These are phyloP conservation scores for Aquatica leii DNA, from an alignment of 2,888 invertebrate genomes.

Conservation along the genomic window DNA sequence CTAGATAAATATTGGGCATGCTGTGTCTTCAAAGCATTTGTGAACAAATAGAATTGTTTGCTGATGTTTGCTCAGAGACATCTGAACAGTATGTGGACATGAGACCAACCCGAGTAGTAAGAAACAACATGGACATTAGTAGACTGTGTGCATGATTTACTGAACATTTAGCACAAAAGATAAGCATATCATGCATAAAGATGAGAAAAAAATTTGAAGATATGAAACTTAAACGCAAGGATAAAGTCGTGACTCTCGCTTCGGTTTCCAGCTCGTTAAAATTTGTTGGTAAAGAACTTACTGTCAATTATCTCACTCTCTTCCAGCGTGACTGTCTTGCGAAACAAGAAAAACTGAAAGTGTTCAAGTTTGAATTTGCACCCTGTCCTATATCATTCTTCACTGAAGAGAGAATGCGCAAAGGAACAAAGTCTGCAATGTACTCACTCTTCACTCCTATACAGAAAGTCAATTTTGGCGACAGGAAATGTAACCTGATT, in stretches of 20 bases:
- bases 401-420: background rate
- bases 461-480: background rate
- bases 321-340: background rate
- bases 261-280: background rate
- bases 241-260: background rate
- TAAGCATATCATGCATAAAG: background rate
- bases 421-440: background rate
- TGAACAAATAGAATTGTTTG: background rate
- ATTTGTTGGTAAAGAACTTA: background rate
- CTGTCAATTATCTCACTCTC: too few relatives aligned
- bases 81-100: slow-evolving; percentile 2
- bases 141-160: background rate
- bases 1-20: background rate
- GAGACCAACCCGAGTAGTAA: background rate
- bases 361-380: background rate
- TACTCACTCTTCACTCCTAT: background rate
- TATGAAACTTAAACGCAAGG: background rate
- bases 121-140: background rate
- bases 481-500: too few relatives aligned
- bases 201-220: background rate
- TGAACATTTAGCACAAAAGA: too few relatives aligned
- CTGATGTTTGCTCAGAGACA: background rate
- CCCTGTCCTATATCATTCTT: background rate
- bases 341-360: background rate
- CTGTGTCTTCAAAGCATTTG: too few relatives aligned